These are phyloP conservation scores for Eumacrocentrus americanus DNA, from an alignment of 2,888 invertebrate genomes.

Conservation along the genomic window DNA sequence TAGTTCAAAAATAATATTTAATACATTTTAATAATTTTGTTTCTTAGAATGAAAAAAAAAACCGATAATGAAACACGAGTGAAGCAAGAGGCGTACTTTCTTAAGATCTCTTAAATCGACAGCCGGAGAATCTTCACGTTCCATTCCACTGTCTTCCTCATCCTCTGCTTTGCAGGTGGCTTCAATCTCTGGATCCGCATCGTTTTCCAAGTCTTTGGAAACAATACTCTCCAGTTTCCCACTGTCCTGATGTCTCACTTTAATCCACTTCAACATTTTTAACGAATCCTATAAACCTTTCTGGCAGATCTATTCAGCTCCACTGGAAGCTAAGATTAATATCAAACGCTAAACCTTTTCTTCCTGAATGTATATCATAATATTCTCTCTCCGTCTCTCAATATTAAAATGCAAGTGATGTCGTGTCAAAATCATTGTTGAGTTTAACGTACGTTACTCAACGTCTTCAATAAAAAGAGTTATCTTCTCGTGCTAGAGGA, in stretches of 20 bases:
- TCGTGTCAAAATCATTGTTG: background rate
- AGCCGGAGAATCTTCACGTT: conserved; percentile 54
- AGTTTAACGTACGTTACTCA: background rate
- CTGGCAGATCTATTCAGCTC: no score
- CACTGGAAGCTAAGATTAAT: no score
- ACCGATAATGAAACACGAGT: conserved; percentile 7
- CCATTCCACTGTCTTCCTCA: conserved; percentile 57
- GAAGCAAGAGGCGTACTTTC: conserved; percentile 49
- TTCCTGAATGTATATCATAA: background rate
- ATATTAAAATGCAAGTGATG: background rate
- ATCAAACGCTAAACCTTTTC: background rate
- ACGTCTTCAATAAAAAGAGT: background rate
- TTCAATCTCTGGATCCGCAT: conserved; percentile 34
- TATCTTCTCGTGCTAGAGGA: background rate
- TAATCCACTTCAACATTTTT: conserved; percentile 60
- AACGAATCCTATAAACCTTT: background rate
- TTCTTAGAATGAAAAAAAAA: background rate
- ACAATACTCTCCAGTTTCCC: conserved; percentile 32
- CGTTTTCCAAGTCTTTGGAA: conserved; percentile 30
- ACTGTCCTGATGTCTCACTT: conserved; percentile 54
- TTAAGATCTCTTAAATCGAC: conserved; percentile 52
- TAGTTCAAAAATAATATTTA: no score
- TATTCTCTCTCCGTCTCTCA: background rate
- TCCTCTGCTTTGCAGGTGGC: conserved; percentile 44
- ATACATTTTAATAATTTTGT: no score